Conservation (phyloP, 1,140 invertebrate genomes). For the Diploscapter pachys region DNA sequence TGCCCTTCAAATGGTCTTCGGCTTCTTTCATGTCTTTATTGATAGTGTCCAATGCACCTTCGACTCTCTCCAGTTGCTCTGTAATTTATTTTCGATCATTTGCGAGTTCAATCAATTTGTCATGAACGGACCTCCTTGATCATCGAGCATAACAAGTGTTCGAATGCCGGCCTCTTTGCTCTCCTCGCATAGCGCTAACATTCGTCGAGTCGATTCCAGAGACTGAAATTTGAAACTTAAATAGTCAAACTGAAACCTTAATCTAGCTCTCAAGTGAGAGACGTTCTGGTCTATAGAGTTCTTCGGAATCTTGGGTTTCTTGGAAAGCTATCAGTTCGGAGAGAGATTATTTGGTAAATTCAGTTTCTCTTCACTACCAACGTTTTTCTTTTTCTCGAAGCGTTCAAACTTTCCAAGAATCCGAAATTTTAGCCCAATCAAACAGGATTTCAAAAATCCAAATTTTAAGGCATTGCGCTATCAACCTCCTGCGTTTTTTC, state of each 20-base stretch:
- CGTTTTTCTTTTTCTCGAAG: too few species aligned
- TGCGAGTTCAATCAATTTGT: background rate
- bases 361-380: too few species aligned
- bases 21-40: constrained; percentile 98
- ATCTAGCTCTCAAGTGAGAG: too few species aligned
- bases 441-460: background rate
- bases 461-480: constrained; percentile 3
- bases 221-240: constrained; percentile 74
- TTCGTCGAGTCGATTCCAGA: constrained; percentile 89
- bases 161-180: constrained; percentile 99
- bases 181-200: constrained; percentile 93
- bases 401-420: too few species aligned
- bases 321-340: too few species aligned
- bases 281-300: too few species aligned
- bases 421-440: too few species aligned
- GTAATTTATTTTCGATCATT: constrained; percentile 21
- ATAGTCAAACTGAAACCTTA: background rate
- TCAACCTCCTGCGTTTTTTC: constrained; percentile 39
- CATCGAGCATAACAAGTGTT: constrained; percentile 95
- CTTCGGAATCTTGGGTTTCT: too few species aligned
- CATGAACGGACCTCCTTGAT: constrained; percentile 81
- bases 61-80: constrained; percentile 98
- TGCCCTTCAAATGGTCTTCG: constrained; percentile 96
- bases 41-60: constrained; percentile 99
- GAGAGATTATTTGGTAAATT: too few species aligned